A percentile compares a stretch with the other conserved stretches of the same genome.
These are phyloP conservation scores for Achatina immaculata DNA, from an alignment of 1,140 invertebrate species.

Conservation along the genomic window DNA sequence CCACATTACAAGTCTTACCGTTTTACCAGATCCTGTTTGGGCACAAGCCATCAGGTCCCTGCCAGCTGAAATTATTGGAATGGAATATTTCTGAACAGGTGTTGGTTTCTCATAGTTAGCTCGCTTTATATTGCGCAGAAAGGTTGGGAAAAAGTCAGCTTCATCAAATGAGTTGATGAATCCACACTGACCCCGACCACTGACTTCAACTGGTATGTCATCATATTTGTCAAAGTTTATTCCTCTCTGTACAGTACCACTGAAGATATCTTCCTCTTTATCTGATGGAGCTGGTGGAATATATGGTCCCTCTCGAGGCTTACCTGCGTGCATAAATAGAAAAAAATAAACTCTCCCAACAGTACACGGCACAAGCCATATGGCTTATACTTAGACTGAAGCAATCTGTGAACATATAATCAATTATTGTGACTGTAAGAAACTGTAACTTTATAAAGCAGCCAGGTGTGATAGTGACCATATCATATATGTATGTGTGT, in stretches of 20 bases:
- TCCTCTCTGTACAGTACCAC: constrained; percentile 79
- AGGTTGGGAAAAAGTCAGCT: constrained; percentile 77
- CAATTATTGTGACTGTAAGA: no score
- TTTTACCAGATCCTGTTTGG: constrained; percentile 98
- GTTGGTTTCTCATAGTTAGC: constrained; percentile 89
- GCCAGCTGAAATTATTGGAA: constrained; percentile 84
- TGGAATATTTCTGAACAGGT: constrained; percentile 91
- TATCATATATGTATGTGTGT: no score
- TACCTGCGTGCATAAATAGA: no score
- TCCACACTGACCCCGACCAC: constrained; percentile 77
- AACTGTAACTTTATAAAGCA: no score
- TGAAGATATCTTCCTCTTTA: constrained; percentile 78
- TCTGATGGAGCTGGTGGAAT: constrained; percentile 82
- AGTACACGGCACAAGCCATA: no score
- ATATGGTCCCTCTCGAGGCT: constrained; percentile 73
- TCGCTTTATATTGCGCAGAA: constrained; percentile 84
- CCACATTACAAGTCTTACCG: constrained; percentile 75
- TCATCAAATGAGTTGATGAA: constrained; percentile 81
- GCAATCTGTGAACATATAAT: no score
- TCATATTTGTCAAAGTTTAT: constrained; percentile 93
- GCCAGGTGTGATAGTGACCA: no score
- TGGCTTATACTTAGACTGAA: no score
- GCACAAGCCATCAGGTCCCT: constrained; percentile 97
- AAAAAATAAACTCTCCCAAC: constrained; percentile 3
- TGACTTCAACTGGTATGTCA: constrained; percentile 83